These are phyloP conservation scores for Spicauda simplicius DNA, from an alignment of 2,888 invertebrate genomes.

Conservation along the genomic window DNA sequence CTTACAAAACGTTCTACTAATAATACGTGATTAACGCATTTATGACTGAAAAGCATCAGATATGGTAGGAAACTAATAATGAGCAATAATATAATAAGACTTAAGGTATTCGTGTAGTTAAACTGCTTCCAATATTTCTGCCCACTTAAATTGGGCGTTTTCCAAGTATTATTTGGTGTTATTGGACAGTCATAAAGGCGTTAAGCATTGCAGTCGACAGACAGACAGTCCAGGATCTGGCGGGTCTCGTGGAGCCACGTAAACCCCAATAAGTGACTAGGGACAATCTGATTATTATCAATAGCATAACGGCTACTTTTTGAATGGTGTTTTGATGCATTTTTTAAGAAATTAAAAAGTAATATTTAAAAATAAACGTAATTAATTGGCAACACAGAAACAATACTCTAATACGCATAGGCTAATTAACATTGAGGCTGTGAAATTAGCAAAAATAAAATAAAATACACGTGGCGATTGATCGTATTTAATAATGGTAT, in stretches of 20 bases:
- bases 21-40: constrained; percentile 49
- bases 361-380: constrained; percentile 66
- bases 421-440: constrained; percentile 85
- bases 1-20: constrained; percentile 77
- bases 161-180: constrained; percentile 17
- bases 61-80: constrained; percentile 26
- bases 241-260: constrained; percentile 54
- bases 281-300: constrained; percentile 76
- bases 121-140: constrained; percentile 33
- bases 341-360: constrained; percentile 71
- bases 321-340: constrained; percentile 83
- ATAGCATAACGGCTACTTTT: constrained; percentile 82
- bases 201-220: constrained; percentile 34
- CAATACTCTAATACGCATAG: constrained; percentile 84
- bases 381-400: constrained; percentile 83
- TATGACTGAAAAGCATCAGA: constrained; percentile 43
- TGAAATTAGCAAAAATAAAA: constrained; percentile 83
- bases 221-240: constrained; percentile 29
- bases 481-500: constrained; percentile 72
- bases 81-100: constrained; percentile 36
- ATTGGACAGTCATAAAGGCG: constrained; percentile 44
- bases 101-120: constrained; percentile 34
- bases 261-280: constrained; percentile 74
- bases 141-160: constrained; percentile 35
- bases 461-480: constrained; percentile 74